Conservation (phyloP, 2,113 vertebrate species). For the Stictonetta naevosa region DNA sequence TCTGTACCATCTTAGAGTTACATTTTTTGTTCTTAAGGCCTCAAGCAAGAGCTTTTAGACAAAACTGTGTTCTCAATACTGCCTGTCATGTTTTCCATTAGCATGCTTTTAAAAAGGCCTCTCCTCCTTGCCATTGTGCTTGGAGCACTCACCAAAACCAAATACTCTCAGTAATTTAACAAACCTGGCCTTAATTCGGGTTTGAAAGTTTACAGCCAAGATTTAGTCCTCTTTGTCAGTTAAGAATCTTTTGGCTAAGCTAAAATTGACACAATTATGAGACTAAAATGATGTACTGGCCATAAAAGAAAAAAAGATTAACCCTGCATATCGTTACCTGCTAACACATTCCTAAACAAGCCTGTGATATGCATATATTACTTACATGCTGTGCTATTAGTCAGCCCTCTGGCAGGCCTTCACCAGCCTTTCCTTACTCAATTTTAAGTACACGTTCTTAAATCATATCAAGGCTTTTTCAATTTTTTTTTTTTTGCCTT, state of each 20-base stretch:
- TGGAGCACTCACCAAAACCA: background rate
- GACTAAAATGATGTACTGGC: background rate
- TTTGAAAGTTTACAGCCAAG: background rate
- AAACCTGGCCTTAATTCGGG: background rate
- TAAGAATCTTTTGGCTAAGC: background rate
- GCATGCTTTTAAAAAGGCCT: background rate
- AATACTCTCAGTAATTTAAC: background rate
- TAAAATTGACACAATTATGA: background rate
- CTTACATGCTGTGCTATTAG: background rate
- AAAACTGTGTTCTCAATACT: background rate
- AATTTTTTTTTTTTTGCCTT: background rate
- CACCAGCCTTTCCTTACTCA: background rate
- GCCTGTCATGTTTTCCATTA: fast-evolving
- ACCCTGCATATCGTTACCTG: background rate
- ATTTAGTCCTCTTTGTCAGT: background rate
- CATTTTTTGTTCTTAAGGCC: background rate
- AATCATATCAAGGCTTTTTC: background rate
- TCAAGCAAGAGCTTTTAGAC: background rate
- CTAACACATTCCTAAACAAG: background rate
- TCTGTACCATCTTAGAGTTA: background rate
- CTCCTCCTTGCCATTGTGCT: background rate
- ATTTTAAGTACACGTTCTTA: background rate
- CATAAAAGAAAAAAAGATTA: background rate
- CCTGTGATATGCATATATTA: background rate
- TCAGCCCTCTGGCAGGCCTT: background rate